Conservation (phyloP, 2,888 invertebrate genomes). For the Baronia brevicornis region DNA sequence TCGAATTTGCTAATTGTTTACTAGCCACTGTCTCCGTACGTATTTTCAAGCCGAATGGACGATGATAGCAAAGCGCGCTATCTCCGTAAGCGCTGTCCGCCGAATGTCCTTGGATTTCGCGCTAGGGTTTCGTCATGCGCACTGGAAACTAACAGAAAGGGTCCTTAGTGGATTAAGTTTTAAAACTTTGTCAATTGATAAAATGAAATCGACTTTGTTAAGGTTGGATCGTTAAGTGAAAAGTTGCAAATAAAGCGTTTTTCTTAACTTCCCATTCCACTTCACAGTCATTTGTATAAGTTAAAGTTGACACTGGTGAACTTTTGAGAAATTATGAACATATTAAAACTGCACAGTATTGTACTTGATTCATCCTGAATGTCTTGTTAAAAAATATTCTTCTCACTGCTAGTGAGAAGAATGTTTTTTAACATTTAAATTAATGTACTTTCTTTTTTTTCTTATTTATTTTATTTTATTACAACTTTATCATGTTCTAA, state of each 20-base stretch:
- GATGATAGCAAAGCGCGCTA: constrained; percentile 34
- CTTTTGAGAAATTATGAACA: no score
- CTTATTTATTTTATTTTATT: no score
- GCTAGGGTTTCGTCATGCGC: constrained; percentile 67
- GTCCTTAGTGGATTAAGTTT: constrained; percentile 72
- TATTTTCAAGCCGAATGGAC: constrained; percentile 42
- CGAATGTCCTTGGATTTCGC: constrained; percentile 67
- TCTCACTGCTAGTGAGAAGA: no score
- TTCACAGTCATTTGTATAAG: no score
- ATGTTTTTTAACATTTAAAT: no score
- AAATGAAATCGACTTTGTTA: constrained; percentile 65
- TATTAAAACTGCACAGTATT: no score
- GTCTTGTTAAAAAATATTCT: no score
- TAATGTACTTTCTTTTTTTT: no score
- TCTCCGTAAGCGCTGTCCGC: constrained; percentile 36
- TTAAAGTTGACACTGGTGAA: no score
- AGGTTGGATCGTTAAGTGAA: constrained; percentile 56
- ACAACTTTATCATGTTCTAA: no score
- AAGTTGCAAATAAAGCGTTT: constrained; percentile 42
- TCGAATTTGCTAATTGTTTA: constrained; percentile 29
- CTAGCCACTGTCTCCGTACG: constrained; percentile 48
- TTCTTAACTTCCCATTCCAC: constrained; percentile 4
- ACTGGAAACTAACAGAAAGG: constrained; percentile 56
- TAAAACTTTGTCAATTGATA: constrained; percentile 73
- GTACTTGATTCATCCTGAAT: no score